A percentile compares a stretch with the other conserved stretches of the same genome.
These are phyloP conservation scores for Sminthurides aquaticus DNA, from an alignment of 2,888 invertebrate species.

Conservation along the genomic window DNA sequence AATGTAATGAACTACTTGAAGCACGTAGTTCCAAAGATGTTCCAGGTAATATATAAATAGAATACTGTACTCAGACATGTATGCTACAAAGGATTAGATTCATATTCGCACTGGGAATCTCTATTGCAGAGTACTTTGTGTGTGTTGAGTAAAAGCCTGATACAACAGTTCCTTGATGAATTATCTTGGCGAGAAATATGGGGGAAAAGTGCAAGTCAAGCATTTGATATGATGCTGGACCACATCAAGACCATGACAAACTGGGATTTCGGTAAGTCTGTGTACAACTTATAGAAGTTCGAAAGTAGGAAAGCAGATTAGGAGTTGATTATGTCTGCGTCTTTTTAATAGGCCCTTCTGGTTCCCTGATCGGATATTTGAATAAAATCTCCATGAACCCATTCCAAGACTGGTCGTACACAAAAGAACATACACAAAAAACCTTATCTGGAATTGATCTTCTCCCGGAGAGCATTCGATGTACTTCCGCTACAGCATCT, in stretches of 20 bases:
- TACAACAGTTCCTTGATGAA: slow-evolving; percentile 84
- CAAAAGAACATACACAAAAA: slow-evolving; percentile 13
- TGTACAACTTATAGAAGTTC: not conserved
- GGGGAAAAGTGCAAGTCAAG: slow-evolving; percentile 65
- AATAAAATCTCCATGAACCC: slow-evolving; percentile 56
- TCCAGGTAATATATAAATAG: slow-evolving; percentile 49
- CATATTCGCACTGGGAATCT: not conserved
- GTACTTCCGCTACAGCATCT: too few species aligned
- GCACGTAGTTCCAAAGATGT: slow-evolving; percentile 80
- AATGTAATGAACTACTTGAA: slow-evolving; percentile 81
- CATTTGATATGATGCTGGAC: slow-evolving; percentile 70
- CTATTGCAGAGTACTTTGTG: slow-evolving; percentile 67
- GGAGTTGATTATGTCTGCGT: not conserved
- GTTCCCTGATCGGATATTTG: slow-evolving; percentile 49
- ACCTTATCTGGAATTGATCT: slow-evolving; percentile 37
- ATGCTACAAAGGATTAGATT: not conserved
- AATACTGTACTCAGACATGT: not conserved
- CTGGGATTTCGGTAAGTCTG: slow-evolving; percentile 49
- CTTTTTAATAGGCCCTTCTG: slow-evolving; percentile 40
- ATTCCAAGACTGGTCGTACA: slow-evolving; percentile 58
- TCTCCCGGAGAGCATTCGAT: slow-evolving; percentile 43
- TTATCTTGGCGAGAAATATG: slow-evolving; percentile 81
- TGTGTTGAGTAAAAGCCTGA: slow-evolving; percentile 70
- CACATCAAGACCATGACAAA: slow-evolving; percentile 74
- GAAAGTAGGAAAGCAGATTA: too few species aligned